These are phyloP conservation scores for Chondrosia reniformis DNA, from an alignment of 37 sponge, comb jelly and placozoan species.

Conservation along the genomic window DNA sequence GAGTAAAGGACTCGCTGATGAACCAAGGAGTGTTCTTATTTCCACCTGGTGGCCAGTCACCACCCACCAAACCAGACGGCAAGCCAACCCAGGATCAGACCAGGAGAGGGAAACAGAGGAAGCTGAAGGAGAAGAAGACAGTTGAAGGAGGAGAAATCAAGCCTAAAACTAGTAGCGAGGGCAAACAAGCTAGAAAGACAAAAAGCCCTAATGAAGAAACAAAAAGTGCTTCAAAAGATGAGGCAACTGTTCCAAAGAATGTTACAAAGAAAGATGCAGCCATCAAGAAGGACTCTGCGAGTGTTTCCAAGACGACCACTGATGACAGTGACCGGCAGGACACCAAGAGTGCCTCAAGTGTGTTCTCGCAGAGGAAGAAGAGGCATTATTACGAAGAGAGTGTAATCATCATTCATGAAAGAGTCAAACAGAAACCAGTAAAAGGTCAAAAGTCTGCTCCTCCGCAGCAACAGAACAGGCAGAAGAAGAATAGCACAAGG, in stretches of 20 bases:
- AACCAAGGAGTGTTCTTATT: constrained; percentile 67
- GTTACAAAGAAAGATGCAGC: too few species aligned
- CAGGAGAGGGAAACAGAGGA: not conserved
- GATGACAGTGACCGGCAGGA: too few species aligned
- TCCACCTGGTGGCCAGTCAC: not conserved
- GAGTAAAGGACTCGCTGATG: constrained; percentile 57
- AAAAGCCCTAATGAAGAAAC: not conserved
- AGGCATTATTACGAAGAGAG: constrained; percentile 10
- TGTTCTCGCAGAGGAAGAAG: not conserved
- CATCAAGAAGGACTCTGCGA: not conserved
- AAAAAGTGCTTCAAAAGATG: not conserved
- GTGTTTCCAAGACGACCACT: not conserved
- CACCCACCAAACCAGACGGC: not conserved
- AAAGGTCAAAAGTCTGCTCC: not conserved
- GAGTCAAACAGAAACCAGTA: not conserved
- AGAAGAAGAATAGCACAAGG: too few species aligned
- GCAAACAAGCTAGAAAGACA: too few species aligned
- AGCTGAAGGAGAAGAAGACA: not conserved
- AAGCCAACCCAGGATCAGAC: not conserved
- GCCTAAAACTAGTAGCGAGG: too few species aligned
- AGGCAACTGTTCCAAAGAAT: not conserved
- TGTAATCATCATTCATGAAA: constrained; percentile 6
- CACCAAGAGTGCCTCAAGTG: too few species aligned
- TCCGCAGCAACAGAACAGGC: not conserved
- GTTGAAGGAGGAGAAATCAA: not conserved